These are phyloP conservation scores for Toxotes jaculatrix DNA, from an alignment of 2,113 vertebrate species.

Conservation along the genomic window DNA sequence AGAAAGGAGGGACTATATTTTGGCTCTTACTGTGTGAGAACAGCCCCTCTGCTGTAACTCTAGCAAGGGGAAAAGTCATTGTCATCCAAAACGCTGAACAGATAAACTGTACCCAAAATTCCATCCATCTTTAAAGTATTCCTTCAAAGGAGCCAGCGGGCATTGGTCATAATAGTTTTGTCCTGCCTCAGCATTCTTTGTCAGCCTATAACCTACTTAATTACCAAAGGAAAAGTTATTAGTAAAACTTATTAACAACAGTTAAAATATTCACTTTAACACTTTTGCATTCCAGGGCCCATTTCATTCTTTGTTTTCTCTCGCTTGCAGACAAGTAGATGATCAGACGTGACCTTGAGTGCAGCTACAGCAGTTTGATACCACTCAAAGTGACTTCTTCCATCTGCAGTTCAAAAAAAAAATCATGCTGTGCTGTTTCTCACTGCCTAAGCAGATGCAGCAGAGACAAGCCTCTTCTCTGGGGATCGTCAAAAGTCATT, in stretches of 20 bases:
- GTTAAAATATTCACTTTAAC: too few species aligned
- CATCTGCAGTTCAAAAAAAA: constrained; percentile 7
- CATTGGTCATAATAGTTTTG: too few species aligned
- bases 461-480: constrained; percentile 22
- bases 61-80: background rate
- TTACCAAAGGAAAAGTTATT: too few species aligned
- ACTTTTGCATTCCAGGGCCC: too few species aligned
- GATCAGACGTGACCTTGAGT: constrained; percentile 10
- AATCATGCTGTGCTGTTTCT: background rate
- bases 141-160: too few species aligned
- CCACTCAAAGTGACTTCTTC: constrained; percentile 11
- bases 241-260: too few species aligned
- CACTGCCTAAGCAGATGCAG: background rate
- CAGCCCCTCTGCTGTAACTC: background rate
- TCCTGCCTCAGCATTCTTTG: too few species aligned
- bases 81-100: background rate
- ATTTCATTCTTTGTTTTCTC: too few species aligned
- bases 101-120: background rate
- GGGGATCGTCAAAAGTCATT: constrained; percentile 36
- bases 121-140: background rate
- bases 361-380: constrained; percentile 1
- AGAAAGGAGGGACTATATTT: background rate
- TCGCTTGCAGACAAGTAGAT: too few species aligned
- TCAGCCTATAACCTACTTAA: too few species aligned
- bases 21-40: background rate